Percentiles rank a stretch among this genome's conserved stretches.
These are phyloP conservation scores for Elymnias hypermnestra DNA, from an alignment of 1,140 invertebrate species.

Conservation along the genomic window DNA sequence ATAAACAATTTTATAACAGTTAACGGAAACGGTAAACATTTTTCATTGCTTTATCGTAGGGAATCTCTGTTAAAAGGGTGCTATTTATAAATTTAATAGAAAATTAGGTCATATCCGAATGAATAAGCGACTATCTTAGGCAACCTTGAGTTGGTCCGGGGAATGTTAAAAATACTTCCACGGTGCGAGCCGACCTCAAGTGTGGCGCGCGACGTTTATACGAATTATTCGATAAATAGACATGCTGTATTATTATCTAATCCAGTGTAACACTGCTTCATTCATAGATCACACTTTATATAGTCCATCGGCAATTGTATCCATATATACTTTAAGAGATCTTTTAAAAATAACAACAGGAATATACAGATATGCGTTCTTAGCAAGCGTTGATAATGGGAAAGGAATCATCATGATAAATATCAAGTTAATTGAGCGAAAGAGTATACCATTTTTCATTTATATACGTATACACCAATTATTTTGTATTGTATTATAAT, in stretches of 20 bases:
- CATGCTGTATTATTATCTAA: conserved; percentile 34
- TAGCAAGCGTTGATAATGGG: too few relatives aligned
- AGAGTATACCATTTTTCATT: too few relatives aligned
- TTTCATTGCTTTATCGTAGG: conserved; percentile 8
- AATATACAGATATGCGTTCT: too few relatives aligned
- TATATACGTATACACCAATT: too few relatives aligned
- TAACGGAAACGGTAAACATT: conserved; percentile 2
- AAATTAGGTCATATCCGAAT: conserved; percentile 72
- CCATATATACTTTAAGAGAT: too few relatives aligned
- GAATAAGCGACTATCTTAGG: conserved; percentile 66
- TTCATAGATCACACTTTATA: too few relatives aligned
- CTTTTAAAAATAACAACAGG: too few relatives aligned
- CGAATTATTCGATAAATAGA: conserved; percentile 43
- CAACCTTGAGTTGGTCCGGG: conserved; percentile 70
- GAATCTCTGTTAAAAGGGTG: conserved; percentile 14
- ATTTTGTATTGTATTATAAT: too few relatives aligned
- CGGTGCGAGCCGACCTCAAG: conserved; percentile 41
- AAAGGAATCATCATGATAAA: too few relatives aligned
- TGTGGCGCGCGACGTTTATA: conserved; percentile 34
- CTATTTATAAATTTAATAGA: conserved; percentile 49
- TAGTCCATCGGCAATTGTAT: too few relatives aligned
- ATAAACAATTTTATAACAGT: too few relatives aligned
- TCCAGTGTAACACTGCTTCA: conserved; percentile 20
- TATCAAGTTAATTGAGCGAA: too few relatives aligned
- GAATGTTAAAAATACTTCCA: conserved; percentile 73